phyloP scores from a whole-genome alignment of 2,797 vertebrate species.

The Sebastes ruberrimus region DNA sequence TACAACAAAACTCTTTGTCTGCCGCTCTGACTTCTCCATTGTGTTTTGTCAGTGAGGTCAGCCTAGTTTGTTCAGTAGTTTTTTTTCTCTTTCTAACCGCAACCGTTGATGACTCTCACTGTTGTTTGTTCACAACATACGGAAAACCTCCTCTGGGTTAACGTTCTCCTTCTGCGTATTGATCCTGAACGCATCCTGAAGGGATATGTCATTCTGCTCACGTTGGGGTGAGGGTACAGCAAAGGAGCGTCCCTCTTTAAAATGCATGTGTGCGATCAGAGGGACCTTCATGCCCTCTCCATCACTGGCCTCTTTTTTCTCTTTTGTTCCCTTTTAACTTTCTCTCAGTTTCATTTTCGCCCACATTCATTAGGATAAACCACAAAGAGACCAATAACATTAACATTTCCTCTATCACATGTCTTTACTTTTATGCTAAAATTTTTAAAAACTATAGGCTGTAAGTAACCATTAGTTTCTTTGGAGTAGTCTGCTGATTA shows the following conservation, averaged over 20 bases:
- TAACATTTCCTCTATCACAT: neutral
- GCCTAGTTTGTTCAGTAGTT: slow-evolving; percentile 51
- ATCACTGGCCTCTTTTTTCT: slow-evolving; percentile 15
- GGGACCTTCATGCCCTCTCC: slow-evolving; percentile 46
- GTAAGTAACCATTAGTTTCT: too few species aligned
- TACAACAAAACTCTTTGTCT: slow-evolving; percentile 73
- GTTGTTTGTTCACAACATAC: slow-evolving; percentile 34
- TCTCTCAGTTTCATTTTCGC: slow-evolving; percentile 27
- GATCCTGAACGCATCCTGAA: slow-evolving; percentile 49
- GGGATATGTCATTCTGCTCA: slow-evolving; percentile 65
- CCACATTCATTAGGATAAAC: neutral
- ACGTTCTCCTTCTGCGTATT: slow-evolving; percentile 22
- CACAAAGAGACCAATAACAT: neutral
- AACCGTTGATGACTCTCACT: neutral
- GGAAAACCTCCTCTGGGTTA: slow-evolving; percentile 20
- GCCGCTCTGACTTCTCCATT: slow-evolving; percentile 62
- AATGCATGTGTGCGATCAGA: slow-evolving; percentile 67
- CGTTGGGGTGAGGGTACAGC: slow-evolving; percentile 45
- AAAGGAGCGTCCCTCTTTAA: slow-evolving; percentile 67
- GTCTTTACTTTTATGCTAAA: neutral
- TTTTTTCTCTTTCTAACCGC: slow-evolving; percentile 14
- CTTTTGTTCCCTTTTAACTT: slow-evolving; percentile 7
- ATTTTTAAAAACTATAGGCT: neutral
- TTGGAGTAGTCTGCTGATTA: too few species aligned
- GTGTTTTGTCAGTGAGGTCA: slow-evolving; percentile 74